phyloP scores from a whole-genome alignment of 2,113 vertebrate genomes.

The Barnardius zonarius region DNA sequence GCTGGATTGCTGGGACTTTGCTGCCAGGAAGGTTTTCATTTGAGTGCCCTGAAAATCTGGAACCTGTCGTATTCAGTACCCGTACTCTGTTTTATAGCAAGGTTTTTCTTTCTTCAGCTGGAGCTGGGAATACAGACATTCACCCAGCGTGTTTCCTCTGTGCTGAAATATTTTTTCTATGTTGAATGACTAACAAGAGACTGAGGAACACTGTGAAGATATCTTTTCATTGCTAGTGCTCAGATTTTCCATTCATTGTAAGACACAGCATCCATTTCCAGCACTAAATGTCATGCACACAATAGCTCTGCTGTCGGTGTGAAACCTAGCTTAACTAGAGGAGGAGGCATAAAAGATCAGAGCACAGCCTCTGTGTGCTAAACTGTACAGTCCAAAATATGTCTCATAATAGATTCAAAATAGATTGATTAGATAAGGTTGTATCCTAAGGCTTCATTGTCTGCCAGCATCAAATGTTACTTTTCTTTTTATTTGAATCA shows the following conservation, averaged over 20 bases:
- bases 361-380: neutral
- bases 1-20: neutral
- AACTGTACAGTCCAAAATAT: neutral
- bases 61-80: neutral
- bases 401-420: neutral
- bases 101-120: neutral
- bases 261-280: conserved; percentile 57
- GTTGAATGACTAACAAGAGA: conserved; percentile 36
- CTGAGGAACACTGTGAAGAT: conserved; percentile 45
- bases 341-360: neutral
- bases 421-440: neutral
- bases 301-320: conserved; percentile 70
- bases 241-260: conserved; percentile 52
- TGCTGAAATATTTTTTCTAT: neutral
- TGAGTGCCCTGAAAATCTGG: neutral
- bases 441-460: neutral
- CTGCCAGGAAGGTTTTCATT: neutral
- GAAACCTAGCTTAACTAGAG: conserved; percentile 50
- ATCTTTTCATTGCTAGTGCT: conserved; percentile 48
- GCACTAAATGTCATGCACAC: conserved; percentile 70
- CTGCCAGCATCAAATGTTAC: neutral
- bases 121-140: conserved; percentile 22
- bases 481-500: neutral
- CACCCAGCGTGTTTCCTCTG: conserved; percentile 23
- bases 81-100: neutral